phyloP scores from a whole-genome alignment of 64 coral and sea anemone species.

The Dendronephthya gigantea region DNA sequence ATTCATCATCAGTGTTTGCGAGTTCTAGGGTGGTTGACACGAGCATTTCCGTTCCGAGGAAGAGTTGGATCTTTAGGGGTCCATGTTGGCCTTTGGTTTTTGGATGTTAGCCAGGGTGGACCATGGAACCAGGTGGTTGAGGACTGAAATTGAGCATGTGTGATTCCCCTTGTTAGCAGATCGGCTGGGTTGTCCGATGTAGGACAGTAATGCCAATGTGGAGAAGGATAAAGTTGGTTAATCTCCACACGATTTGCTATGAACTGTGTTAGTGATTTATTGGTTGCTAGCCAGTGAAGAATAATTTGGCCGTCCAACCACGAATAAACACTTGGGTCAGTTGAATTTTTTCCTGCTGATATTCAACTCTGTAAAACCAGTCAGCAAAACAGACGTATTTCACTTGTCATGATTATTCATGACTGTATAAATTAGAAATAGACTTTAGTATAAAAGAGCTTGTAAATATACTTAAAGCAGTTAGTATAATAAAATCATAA shows the following conservation, averaged over 20 bases:
- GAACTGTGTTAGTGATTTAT: neutral
- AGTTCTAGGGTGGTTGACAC: neutral
- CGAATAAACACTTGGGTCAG: neutral
- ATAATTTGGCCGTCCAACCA: neutral
- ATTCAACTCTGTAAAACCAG: too few species aligned
- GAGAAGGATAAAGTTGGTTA: neutral
- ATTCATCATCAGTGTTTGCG: neutral
- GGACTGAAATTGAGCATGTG: neutral
- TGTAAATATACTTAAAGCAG: neutral
- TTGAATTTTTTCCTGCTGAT: too few species aligned
- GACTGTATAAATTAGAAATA: too few species aligned
- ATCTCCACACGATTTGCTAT: neutral
- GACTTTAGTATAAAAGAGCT: neutral
- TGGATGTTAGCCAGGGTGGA: conserved; percentile 13
- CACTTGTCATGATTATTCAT: too few species aligned
- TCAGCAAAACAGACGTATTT: too few species aligned
- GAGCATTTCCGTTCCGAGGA: neutral
- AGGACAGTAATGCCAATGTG: conserved; percentile 15
- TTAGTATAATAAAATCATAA: neutral
- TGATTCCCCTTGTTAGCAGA: conserved; percentile 13
- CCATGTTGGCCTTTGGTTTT: neutral
- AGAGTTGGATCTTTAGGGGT: neutral
- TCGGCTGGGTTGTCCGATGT: too few species aligned
- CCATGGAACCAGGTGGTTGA: neutral
- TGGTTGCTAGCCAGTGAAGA: neutral